These are phyloP conservation scores for Thereuonema tuberculata DNA, from an alignment of 1,140 invertebrate species.

Conservation along the genomic window DNA sequence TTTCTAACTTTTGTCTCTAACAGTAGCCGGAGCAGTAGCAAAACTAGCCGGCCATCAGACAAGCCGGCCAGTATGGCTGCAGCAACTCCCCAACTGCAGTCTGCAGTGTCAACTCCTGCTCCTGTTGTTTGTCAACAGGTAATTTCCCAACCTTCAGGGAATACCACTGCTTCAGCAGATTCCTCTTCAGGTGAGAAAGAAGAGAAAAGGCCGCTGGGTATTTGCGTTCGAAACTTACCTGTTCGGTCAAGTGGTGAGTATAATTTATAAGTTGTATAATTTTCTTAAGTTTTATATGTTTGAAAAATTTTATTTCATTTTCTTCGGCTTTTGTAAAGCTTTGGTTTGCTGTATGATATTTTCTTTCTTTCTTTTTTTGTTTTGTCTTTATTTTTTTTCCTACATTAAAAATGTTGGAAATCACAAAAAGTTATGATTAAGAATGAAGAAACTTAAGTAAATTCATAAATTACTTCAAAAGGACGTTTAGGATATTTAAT, in stretches of 20 bases:
- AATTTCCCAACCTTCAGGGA: slow-evolving; percentile 28
- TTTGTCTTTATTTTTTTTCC: too few relatives aligned
- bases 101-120: neutral
- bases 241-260: slow-evolving; percentile 54
- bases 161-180: slow-evolving; percentile 33
- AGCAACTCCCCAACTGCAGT: slow-evolving; percentile 7
- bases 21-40: slow-evolving; percentile 2
- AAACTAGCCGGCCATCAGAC: slow-evolving; percentile 1
- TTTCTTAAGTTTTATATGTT: neutral
- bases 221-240: slow-evolving; percentile 82
- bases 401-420: too few relatives aligned
- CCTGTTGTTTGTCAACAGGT: slow-evolving; percentile 25
- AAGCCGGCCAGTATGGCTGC: neutral
- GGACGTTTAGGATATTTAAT: too few relatives aligned
- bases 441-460: too few relatives aligned
- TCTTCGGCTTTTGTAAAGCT: neutral
- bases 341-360: neutral
- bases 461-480: too few relatives aligned
- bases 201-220: slow-evolving; percentile 64
- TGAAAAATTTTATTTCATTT: neutral
- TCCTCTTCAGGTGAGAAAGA: slow-evolving; percentile 34
- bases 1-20: slow-evolving; percentile 3
- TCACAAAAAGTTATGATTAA: too few relatives aligned
- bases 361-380: too few relatives aligned
- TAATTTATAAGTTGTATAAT: neutral